Evolutionary conservation across 2,113 vertebrate genomes (phyloP), one percentile per base, ranked within the genome.

Genomic region (Myrmophylax atrothorax): DNA sequence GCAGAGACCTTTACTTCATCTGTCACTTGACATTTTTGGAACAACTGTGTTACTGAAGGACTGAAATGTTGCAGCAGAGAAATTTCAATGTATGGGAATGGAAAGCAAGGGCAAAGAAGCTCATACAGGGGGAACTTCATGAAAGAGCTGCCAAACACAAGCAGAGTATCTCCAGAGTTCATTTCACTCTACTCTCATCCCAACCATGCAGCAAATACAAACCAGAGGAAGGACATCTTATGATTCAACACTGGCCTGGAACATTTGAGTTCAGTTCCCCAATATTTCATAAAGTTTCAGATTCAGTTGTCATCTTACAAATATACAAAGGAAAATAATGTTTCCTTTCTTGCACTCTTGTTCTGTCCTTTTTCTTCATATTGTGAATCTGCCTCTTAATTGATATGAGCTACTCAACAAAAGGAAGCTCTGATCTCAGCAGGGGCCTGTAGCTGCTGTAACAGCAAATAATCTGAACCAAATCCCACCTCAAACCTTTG

Each of bases 261-360:
- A 93, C 75, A 85, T 73, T 25, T 23, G 55, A 95, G 84, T 88
- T 84, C 93, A 89, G 72, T 88, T 96, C 68, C 79, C 72, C 88
- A 89, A 80, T 92, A 93, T 37, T 94, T 91, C 50, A 94, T 68
- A 26, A 67, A 74, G 55, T 59, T 94, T 88, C 82, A 78, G 77
- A 88, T 35, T 80, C 72, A 3, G 82, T n/a, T 95, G 91, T 93
- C 90, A 93, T 74, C 68, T 93, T 78, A 63, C 44, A 92, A 77
- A 67, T 86, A 94, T 2, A 96, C 93, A 97, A 80, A 95, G 92
- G 79, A 93, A 96, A 94, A 96, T 31, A 40, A 72, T 29, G 31
- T 79, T 97, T 95, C 96, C 95, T 95, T 84, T 79, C 87, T 64
- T 58, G 69, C 49, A 37, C 23, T 68, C 50, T 67, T 58, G 62